Base-by-base conservation (phyloP, 2,797 vertebrate genomes). In the Ibycter americanus region DNA sequence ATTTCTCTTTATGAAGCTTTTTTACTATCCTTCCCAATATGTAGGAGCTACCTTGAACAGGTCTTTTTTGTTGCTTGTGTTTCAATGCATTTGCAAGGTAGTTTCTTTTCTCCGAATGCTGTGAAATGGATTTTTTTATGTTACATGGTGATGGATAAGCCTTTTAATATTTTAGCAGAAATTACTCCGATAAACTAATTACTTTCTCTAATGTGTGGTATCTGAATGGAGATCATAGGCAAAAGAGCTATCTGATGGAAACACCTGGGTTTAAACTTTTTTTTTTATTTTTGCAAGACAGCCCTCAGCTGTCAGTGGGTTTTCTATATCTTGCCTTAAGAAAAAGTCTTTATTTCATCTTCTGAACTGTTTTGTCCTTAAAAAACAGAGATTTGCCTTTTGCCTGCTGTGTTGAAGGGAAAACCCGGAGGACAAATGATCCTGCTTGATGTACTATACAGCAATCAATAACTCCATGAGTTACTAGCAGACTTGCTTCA, bases 361-460 rank as follows among this genome's bases (percentile, higher is more conserved):
- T 82, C 32, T 56, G 56, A 90, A 54, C 29, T 46, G 9, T 40
- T 94, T 74, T 82, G 34, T 31, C 77, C 59, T 87, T 62, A 79
- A 73, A 88, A 87, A 91, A 74, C 6, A 42, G 52, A 85, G 29
- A 27, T 84, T 78, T 47, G 13, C 71, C 71, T 65, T 86, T 78
- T 47, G 13, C 71, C 71, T 65, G 4, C 71, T 79, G 29, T 61
- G 16, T 63, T 92, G 90, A 93, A 81, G 46, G 82, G 54, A 81
- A 32, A 52, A 72, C n/a, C 61, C 87, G 68, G 62, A 93, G 92
- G 47, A 91, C 49, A 86, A 87, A 77, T 49, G 44, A 47, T 87
- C 29, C 27, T 88, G 32, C 74, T 79, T 91, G 84, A 89, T 93
- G 93, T 94, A 93, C 67, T 74, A 83, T 32, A 54, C 54, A 81